phyloP scores from a whole-genome alignment of 2,797 vertebrate species.

The Nasua narica region DNA sequence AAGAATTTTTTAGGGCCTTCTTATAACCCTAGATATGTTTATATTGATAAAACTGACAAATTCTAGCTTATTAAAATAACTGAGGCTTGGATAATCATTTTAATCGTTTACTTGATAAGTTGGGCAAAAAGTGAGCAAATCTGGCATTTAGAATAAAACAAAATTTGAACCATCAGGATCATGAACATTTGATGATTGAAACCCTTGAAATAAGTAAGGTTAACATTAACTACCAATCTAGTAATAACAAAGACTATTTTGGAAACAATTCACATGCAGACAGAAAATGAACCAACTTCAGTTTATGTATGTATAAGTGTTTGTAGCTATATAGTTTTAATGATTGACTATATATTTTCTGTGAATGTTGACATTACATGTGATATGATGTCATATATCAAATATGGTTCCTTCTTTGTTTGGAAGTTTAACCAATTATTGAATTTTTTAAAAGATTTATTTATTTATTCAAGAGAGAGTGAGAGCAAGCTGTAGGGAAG shows the following conservation, averaged over 20 bases:
- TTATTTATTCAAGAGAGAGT: not conserved
- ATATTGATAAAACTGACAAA: not conserved
- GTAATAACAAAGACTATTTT: not conserved
- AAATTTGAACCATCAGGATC: not conserved
- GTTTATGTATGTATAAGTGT: not conserved
- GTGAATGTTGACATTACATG: not conserved
- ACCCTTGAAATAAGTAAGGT: not conserved
- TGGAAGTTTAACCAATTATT: not conserved
- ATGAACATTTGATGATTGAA: not conserved
- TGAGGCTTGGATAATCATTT: not conserved
- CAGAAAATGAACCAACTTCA: not conserved
- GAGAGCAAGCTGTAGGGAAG: not conserved
- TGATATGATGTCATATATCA: not conserved
- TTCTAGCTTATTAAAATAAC: not conserved
- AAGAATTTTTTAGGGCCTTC: not conserved
- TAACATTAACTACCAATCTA: not conserved
- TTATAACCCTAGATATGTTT: not conserved
- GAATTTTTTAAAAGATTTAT: not conserved
- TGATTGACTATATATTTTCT: not conserved
- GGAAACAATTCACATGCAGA: not conserved
- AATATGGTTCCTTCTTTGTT: not conserved
- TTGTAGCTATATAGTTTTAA: not conserved
- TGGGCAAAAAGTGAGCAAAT: not conserved
- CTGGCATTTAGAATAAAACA: not conserved
- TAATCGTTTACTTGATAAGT: not conserved